Evolutionary conservation across 2,113 vertebrate species (phyloP), one percentile per base, ranked within the genome.

Genomic region (Corythornis cristatus): DNA sequence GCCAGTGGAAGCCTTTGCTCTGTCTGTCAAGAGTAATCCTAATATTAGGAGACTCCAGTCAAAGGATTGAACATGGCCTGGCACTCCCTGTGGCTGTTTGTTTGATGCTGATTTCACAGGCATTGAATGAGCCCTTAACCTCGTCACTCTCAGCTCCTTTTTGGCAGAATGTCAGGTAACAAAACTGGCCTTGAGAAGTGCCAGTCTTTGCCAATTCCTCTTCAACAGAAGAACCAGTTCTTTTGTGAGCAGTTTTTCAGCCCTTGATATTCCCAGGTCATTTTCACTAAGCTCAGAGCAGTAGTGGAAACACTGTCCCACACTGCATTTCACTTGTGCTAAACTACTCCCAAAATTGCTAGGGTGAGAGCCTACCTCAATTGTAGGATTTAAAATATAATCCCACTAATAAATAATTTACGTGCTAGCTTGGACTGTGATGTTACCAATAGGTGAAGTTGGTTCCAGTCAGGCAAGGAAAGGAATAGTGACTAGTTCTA

Each of bases 61-160:
- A 84, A 87, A 85, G 65, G 68, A 86, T 3, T 73, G 85, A 93
- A 86, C 56, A 8, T 29, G 72, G 50, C 78, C 91, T 94, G 92
- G 90, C 82, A 79, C 76, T 96, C 87, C 91, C 82, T 60, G 62
- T 48, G 58, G 91, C 91, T 96, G 76, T 83, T 90, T 83, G 61
- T 89, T 91, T 93, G 92, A 96, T 88, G 87, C 80, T 95, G 91
- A 96, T 96, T 93, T 95, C 95, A 86, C 75, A 92, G 91, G 71
- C 91, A 48, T 65, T 80, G 77, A 91, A 83, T 58, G 88, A 91
- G 87, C 92, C 88, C 88, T 87, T 95, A 89, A 95, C 86, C 86
- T 92, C 46, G 1, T 92, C 84, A 56, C 79, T 89, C 0, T 3
- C 81, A 75, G 83, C 78, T 83, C 72, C n/a, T 91, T 85, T 94